Evolutionary conservation across 2,888 invertebrate genomes (phyloP), one percentile per base, ranked within the genome.

Genomic region (Lycophotia porphyrea): DNA sequence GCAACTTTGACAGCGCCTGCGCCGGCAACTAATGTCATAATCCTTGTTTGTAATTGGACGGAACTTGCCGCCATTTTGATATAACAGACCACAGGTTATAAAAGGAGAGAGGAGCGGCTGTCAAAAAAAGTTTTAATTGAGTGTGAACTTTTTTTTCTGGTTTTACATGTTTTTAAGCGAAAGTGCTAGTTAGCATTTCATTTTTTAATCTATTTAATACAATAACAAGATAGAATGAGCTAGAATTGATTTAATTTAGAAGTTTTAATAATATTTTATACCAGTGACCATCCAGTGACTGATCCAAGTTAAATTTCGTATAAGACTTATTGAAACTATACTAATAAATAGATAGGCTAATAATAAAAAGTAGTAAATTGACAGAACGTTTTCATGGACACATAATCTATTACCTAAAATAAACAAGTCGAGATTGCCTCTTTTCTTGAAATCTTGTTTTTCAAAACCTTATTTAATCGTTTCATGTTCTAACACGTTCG

Each of bases 1-100:
- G 90, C 85, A 84, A 87, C 90, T 88, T 90, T 90, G 75, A 58
- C 64, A 61, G 71, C 55, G 75, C 80, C 82, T 80, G 36, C 70
- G 75, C 81, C 84, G 81, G 31, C 70, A 49, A 65, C 72, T 84
- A 86, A 89, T 81, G 78, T 83, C 82, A 82, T 82, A 79, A 81
- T 85, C 81, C 81, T 77, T 68, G 71, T 74, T 73, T 74, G 81
- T 82, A 69, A 81, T 81, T 84, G 82, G 81, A 69, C 63, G 78
- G 85, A 81, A 83, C 69, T 78, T 18, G 66, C 24, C 42, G 82
- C 72, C 71, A 64, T 78, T 42, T 80, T 74, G 65, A 73, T 31
- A n/a, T 72, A 47, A 39, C 61, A 60, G 55, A 1, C n/a, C 67
- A 65, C 64, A 60, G 58, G 4, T 72, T 73, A 71, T 39, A 47